phyloP scores from a whole-genome alignment of 1,140 invertebrate species.

The Bombus affinis region DNA sequence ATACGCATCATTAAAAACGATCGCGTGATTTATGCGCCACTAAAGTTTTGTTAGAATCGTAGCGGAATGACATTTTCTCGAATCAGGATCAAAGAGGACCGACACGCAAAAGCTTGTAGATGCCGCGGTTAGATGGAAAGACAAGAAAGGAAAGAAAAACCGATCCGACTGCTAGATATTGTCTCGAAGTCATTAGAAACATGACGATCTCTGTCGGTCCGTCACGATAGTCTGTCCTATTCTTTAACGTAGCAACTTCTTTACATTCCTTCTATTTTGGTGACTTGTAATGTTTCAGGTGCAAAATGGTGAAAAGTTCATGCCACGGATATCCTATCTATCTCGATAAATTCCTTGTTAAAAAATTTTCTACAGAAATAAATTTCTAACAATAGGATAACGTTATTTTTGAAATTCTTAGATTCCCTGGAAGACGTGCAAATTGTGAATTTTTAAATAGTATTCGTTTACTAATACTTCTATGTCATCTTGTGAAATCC shows the following conservation, averaged over 20 bases:
- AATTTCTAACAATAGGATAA: neutral
- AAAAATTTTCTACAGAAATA: neutral
- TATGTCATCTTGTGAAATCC: too few species aligned
- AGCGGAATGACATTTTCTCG: slow-evolving; percentile 6
- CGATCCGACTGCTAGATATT: slow-evolving; percentile 69
- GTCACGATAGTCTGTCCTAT: slow-evolving; percentile 2
- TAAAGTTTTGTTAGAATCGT: slow-evolving; percentile 42
- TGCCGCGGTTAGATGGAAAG: slow-evolving; percentile 56
- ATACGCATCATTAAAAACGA: slow-evolving; percentile 42
- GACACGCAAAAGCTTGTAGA: slow-evolving; percentile 68
- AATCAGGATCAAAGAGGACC: neutral
- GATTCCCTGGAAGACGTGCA: neutral
- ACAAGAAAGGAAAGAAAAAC: slow-evolving; percentile 11
- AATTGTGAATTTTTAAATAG: neutral
- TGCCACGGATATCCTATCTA: too few species aligned
- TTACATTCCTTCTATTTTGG: neutral
- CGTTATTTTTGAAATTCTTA: neutral
- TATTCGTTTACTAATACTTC: too few species aligned
- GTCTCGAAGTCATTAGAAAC: slow-evolving; percentile 74
- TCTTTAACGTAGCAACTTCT: slow-evolving; percentile 25
- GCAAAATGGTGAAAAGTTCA: neutral
- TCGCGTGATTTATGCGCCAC: slow-evolving; percentile 27
- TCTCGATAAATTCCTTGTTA: neutral
- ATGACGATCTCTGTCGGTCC: slow-evolving; percentile 68
- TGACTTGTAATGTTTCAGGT: neutral